A percentile compares a stretch with the other conserved stretches of the same genome.
Conservation (phyloP, 2,113 vertebrate species). For the Phyllostomus hastatus region DNA sequence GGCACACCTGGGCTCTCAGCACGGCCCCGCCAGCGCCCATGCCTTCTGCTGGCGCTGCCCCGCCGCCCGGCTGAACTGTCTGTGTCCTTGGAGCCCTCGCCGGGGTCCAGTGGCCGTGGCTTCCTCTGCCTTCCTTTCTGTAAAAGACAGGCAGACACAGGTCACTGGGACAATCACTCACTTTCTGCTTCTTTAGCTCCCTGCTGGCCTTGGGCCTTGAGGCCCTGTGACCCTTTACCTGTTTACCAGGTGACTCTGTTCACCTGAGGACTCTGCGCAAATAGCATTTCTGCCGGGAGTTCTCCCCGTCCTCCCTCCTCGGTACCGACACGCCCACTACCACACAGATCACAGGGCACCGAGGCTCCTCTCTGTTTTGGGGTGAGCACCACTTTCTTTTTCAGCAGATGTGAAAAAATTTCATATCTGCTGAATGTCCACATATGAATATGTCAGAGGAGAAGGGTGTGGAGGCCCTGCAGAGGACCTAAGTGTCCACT, state of each 20-base stretch:
- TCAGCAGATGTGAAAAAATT: not conserved
- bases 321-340: not conserved
- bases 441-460: not conserved
- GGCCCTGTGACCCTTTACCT: not conserved
- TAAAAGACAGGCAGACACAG: not conserved
- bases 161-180: not conserved
- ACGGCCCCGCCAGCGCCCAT: constrained; percentile 82
- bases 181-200: not conserved
- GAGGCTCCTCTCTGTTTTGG: not conserved
- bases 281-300: fast-evolving
- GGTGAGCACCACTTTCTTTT: not conserved
- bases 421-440: too few species aligned
- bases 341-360: not conserved
- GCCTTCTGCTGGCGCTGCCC: constrained; percentile 80
- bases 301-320: not conserved
- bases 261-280: not conserved
- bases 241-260: not conserved
- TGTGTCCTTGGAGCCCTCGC: constrained; percentile 84
- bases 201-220: not conserved
- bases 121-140: constrained; percentile 88
- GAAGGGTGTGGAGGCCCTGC: not conserved
- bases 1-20: constrained; percentile 77
- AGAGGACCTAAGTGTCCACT: not conserved
- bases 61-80: constrained; percentile 84
- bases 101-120: constrained; percentile 89